A percentile compares a stretch with the other conserved stretches of the same genome.
Evolutionary conservation across 2,888 invertebrate genomes (phyloP).

Genomic region (Dasysyrphus tricinctus): DNA sequence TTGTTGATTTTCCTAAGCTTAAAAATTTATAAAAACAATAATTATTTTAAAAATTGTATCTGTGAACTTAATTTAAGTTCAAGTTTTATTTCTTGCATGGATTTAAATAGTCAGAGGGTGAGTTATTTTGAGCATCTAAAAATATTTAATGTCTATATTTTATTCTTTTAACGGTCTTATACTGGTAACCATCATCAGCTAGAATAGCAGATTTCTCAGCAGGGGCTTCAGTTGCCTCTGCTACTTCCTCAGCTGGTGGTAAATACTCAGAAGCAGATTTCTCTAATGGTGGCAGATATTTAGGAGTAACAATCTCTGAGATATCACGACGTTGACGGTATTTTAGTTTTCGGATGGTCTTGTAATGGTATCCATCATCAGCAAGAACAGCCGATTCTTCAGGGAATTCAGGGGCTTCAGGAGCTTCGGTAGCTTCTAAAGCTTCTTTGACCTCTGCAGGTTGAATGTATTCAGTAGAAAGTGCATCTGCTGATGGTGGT

Average conservation of each 20-base stretch:
- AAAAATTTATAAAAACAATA: no score
- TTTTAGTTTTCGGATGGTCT: no score
- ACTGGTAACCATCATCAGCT: conserved; percentile 53
- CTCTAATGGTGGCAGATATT: conserved; percentile 54
- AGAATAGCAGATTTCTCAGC: conserved; percentile 38
- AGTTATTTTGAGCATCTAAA: neutral
- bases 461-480: neutral
- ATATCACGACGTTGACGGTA: no score
- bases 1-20: no score
- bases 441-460: conserved; percentile 15
- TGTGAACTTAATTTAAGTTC: neutral
- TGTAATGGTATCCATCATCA: no score
- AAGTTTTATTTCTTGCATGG: conserved; percentile 16
- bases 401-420: no score
- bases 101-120: conserved; percentile 20
- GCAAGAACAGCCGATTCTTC: no score
- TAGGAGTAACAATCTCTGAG: conserved; percentile 32
- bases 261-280: conserved; percentile 5
- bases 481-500: no score
- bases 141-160: conserved; percentile 12
- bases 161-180: conserved; percentile 59
- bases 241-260: conserved; percentile 32
- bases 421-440: neutral
- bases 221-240: conserved; percentile 32
- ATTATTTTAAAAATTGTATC: neutral